Conservation (phyloP, 2,888 invertebrate species). For the Lithosia quadra region DNA sequence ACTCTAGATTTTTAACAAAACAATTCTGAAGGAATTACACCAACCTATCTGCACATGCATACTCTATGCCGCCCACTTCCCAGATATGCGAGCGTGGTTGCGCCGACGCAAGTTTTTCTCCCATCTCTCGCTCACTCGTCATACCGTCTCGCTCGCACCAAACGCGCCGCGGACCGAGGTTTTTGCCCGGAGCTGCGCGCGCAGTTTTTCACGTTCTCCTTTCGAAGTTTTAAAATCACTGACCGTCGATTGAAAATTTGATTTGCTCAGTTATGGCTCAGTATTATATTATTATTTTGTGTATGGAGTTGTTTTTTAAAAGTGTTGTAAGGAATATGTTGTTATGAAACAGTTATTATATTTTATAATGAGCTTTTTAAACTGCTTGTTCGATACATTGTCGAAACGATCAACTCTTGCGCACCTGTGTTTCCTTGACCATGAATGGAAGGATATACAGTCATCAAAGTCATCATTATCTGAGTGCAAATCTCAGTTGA, state of each 20-base stretch:
- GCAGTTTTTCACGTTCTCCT: conserved; percentile 62
- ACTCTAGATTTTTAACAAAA: not conserved
- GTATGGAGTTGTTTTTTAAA: conserved; percentile 8
- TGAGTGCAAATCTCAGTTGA: not conserved
- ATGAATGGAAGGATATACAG: not conserved
- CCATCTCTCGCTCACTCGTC: conserved; percentile 53
- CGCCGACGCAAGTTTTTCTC: conserved; percentile 73
- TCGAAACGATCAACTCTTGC: not conserved
- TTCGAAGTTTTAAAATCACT: conserved; percentile 54
- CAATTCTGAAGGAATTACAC: not conserved
- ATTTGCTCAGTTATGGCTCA: conserved; percentile 33
- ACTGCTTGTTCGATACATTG: conserved; percentile 1
- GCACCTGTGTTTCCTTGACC: not conserved
- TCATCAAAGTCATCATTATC: not conserved
- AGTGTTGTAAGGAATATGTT: conserved; percentile 5
- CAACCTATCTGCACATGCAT: conserved; percentile 32
- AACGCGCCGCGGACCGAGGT: conserved; percentile 70
- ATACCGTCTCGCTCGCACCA: conserved; percentile 67
- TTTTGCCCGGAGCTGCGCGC: conserved; percentile 62
- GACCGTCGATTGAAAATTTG: conserved; percentile 46
- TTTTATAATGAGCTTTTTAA: conserved; percentile 17
- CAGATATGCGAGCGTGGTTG: conserved; percentile 75
- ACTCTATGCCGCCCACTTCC: conserved; percentile 64
- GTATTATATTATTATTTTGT: conserved; percentile 20
- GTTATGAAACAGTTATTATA: conserved; percentile 11